Conservation (phyloP, 2,888 invertebrate genomes). For the Acrobasis consociella region DNA sequence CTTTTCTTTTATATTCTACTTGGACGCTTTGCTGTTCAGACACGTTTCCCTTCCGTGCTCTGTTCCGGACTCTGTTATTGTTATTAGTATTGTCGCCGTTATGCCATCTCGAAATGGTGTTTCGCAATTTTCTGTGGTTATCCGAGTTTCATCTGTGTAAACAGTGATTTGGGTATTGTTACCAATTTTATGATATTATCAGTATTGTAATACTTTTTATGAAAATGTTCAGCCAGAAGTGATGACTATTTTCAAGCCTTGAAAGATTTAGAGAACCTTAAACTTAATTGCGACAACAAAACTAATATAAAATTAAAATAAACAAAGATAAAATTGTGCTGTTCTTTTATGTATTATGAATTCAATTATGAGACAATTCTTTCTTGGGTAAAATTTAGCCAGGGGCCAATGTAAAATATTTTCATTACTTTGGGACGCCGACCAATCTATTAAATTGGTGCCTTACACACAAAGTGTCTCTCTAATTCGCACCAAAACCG, state of each 20-base stretch:
- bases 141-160: neutral
- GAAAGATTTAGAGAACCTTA: too few species aligned
- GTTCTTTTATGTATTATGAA: too few species aligned
- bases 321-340: too few species aligned
- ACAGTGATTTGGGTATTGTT: neutral
- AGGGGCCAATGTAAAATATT: slow-evolving; percentile 5
- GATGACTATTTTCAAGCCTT: too few species aligned
- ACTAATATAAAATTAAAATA: too few species aligned
- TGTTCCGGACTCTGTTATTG: neutral
- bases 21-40: slow-evolving; percentile 1
- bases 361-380: too few species aligned
- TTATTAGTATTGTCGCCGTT: neutral
- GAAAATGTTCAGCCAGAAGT: neutral
- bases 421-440: slow-evolving; percentile 18
- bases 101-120: neutral
- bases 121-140: neutral
- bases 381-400: too few species aligned
- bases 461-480: slow-evolving; percentile 19
- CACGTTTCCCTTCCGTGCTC: neutral
- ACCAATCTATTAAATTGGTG: slow-evolving; percentile 29
- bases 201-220: neutral
- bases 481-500: slow-evolving; percentile 22
- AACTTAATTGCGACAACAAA: too few species aligned
- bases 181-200: neutral
- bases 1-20: slow-evolving; percentile 2